Conservation (phyloP, 2,888 invertebrate species). For the Eulithis testata region DNA sequence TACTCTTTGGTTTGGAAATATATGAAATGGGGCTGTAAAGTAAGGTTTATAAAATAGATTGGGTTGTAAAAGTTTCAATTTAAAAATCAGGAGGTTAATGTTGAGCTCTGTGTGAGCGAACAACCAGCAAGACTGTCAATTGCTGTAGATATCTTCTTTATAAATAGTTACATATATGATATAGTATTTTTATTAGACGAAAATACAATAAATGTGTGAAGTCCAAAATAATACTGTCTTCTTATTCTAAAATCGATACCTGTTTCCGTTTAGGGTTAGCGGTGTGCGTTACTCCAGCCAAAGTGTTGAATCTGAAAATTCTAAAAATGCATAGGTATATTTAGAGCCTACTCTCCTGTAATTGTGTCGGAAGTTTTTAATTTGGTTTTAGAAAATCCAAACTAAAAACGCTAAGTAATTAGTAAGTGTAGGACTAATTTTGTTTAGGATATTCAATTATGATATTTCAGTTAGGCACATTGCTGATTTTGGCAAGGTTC, state of each 20-base stretch:
- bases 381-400: neutral
- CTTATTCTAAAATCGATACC: slow-evolving; percentile 3
- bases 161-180: slow-evolving; percentile 72
- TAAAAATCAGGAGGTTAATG: slow-evolving; percentile 62
- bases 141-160: slow-evolving; percentile 81
- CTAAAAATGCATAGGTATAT: too few species aligned
- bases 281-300: too few species aligned
- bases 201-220: slow-evolving; percentile 85
- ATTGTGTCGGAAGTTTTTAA: too few species aligned
- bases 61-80: slow-evolving; percentile 56
- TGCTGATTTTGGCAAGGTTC: too few species aligned
- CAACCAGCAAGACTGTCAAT: slow-evolving; percentile 83
- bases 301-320: too few species aligned
- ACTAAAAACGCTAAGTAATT: too few species aligned
- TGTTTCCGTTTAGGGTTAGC: neutral
- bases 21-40: slow-evolving; percentile 73
- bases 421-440: too few species aligned
- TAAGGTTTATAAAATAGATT: slow-evolving; percentile 64
- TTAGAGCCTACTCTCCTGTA: too few species aligned
- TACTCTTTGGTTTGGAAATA: slow-evolving; percentile 51
- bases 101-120: slow-evolving; percentile 70
- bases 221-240: slow-evolving; percentile 62
- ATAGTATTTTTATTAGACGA: slow-evolving; percentile 85
- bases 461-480: neutral
- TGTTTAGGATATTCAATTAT: too few species aligned